Evolutionary conservation across 2,888 invertebrate genomes (phyloP).

Genomic region (Leucozona laternaria): DNA sequence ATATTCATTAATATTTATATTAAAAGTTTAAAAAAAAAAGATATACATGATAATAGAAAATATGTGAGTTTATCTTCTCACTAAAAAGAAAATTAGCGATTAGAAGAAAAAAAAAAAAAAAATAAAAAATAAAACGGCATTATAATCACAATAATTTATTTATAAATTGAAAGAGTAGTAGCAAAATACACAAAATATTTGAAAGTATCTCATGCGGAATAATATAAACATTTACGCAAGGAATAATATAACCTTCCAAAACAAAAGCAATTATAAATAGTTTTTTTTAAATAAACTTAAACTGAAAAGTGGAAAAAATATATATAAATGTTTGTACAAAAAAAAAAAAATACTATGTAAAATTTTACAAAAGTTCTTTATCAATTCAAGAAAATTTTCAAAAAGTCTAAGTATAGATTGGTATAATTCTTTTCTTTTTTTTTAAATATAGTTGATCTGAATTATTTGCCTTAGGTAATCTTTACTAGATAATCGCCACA

Average conservation of each 20-base stretch:
- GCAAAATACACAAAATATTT: constrained; percentile 49
- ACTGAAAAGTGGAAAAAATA: constrained; percentile 63
- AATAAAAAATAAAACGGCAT: constrained; percentile 53
- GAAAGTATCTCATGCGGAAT: constrained; percentile 69
- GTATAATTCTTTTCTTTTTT: constrained; percentile 37
- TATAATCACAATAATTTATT: constrained; percentile 73
- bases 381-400: constrained; percentile 32
- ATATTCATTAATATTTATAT: constrained; percentile 73
- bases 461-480: constrained; percentile 66
- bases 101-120: too few relatives aligned
- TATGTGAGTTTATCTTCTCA: constrained; percentile 52
- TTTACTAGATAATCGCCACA: constrained; percentile 47
- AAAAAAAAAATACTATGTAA: constrained; percentile 50
- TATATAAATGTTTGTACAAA: constrained; percentile 19
- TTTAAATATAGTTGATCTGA: constrained; percentile 42
- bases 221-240: constrained; percentile 25
- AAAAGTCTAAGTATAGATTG: constrained; percentile 43
- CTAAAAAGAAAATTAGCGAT: constrained; percentile 54
- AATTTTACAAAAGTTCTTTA: constrained; percentile 57
- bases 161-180: constrained; percentile 60
- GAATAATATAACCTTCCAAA: constrained; percentile 74
- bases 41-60: constrained; percentile 60
- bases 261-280: constrained; percentile 74
- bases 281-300: constrained; percentile 71
- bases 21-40: constrained; percentile 54